Evolutionary conservation across 2,113 vertebrate genomes (phyloP).

Genomic region (Gavialis gangeticus): DNA sequence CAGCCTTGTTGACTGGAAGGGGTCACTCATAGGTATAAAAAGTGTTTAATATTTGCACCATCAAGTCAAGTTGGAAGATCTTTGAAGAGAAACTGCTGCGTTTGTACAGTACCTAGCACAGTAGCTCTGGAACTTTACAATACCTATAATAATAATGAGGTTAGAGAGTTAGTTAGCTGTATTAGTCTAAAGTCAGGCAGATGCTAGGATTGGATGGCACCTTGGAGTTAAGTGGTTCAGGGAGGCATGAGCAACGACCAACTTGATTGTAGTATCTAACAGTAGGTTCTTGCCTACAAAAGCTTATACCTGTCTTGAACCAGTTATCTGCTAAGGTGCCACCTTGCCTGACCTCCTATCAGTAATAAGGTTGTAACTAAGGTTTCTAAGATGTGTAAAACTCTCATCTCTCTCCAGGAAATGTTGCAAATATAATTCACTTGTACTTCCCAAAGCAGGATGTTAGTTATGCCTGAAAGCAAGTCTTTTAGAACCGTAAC

Average conservation of each 20-base stretch:
- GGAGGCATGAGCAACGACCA: too few species aligned
- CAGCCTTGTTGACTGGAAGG: background rate
- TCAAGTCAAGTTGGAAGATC: background rate
- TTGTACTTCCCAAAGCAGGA: background rate
- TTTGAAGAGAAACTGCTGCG: background rate
- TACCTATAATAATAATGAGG: background rate
- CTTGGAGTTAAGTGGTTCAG: too few species aligned
- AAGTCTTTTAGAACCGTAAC: background rate
- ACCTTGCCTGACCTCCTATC: background rate
- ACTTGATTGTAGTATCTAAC: too few species aligned
- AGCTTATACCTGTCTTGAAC: too few species aligned
- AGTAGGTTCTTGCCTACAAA: too few species aligned
- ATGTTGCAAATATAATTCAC: background rate
- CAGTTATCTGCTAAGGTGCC: too few species aligned
- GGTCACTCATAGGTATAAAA: background rate
- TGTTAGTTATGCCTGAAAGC: accelerated
- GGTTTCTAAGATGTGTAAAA: background rate
- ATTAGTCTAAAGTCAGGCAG: too few species aligned
- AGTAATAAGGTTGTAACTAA: background rate
- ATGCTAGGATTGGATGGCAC: too few species aligned
- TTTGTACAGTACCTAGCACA: background rate
- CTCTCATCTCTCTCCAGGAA: background rate
- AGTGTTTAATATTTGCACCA: background rate
- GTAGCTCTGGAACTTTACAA: background rate
- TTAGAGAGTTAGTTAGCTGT: too few species aligned